Base-by-base conservation (phyloP, 2,113 vertebrate species). In the Lathamus discolor region DNA sequence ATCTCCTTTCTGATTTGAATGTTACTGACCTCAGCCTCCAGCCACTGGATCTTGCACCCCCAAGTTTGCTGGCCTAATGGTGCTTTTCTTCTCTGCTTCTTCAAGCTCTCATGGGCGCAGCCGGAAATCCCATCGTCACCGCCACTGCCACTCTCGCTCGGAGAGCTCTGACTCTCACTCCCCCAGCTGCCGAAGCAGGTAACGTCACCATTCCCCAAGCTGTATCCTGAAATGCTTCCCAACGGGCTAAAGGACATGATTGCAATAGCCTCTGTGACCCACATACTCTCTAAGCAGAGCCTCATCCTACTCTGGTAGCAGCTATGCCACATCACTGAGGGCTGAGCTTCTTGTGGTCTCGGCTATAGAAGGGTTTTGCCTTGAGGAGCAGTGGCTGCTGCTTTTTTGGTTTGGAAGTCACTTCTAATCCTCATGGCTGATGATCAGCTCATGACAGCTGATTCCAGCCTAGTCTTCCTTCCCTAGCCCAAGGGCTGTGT, bases 101-200 rank as follows among this genome's bases (percentile, higher is more conserved):
- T 59, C 67, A 98, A 99, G 99, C 96, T 99, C 98, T 15, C 98
- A 97, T 97, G 98, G 98, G 93, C 98, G 96, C 52, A 31, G 96
- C 41, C 95, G 97, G 70, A 98, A 98, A 95, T 98, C 98, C 29
- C 98, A 97, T 55, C 98, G 98, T 75, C 98, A 96, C 61, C 98
- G 95, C 17, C 98, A 95, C 97, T 98, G 96, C 91, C 98, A 97
- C 97, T 98, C 98, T 14, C 96, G 97, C 92, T 98, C 98, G 0
- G 97, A 98, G 95, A 98, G 98, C 97, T 98, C 98, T 0, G 98
- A 97, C 92, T 98, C 98, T 48, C 98, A 95, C 20, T 98, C 98
- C 27, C 98, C 97, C 62, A 97, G 96, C 97, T 96, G 98, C 86
- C 97, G 98, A 89, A 98, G 98, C 98, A 99, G 99, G 99, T 99